Evolutionary conservation across 2,888 invertebrate genomes (phyloP).

Genomic region (Himalopsyche kuldschensis): DNA sequence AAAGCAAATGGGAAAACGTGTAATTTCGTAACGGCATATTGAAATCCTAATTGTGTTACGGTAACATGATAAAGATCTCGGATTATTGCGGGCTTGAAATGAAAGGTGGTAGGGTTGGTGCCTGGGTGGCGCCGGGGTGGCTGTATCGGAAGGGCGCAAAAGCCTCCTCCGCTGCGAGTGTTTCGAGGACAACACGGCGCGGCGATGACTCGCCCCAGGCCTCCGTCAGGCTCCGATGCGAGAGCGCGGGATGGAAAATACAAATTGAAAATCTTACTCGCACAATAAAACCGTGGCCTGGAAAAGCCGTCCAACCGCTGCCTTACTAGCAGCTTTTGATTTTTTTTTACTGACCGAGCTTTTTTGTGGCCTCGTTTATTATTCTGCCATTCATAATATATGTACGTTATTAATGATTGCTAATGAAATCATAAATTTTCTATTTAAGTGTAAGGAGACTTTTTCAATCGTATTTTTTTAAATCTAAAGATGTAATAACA

Average conservation of each 20-base stretch:
- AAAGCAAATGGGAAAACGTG: not conserved
- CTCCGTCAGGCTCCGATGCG: not conserved
- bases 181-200: not conserved
- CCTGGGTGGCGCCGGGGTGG: not conserved
- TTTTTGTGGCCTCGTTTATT: not conserved
- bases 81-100: not conserved
- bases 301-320: not conserved
- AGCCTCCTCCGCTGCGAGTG: not conserved
- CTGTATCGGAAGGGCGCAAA: not conserved
- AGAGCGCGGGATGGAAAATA: not conserved
- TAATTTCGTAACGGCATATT: not conserved
- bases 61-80: not conserved
- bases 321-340: not conserved
- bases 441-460: not conserved
- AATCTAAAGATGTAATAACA: too few species aligned
- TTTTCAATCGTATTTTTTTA: not conserved
- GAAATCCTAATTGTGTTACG: not conserved
- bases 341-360: not conserved
- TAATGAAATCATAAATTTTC: not conserved
- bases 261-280: constrained; percentile 5
- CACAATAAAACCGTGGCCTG: not conserved
- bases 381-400: not conserved
- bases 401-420: not conserved
- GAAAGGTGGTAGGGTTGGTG: not conserved
- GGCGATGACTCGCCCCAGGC: not conserved